phyloP scores from a whole-genome alignment of 1,140 invertebrate species.

The Myzus persicae region DNA sequence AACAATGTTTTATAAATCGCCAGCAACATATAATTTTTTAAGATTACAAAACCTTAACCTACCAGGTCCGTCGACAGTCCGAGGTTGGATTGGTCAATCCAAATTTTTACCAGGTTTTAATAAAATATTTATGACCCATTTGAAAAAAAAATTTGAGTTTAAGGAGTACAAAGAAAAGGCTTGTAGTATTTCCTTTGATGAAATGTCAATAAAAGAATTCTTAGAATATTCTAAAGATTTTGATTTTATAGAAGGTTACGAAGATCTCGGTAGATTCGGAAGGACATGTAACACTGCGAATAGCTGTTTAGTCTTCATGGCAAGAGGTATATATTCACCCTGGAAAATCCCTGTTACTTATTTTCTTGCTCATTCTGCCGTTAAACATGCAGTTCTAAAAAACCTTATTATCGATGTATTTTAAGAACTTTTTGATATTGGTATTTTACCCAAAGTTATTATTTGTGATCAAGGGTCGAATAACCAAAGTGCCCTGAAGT shows the following conservation, averaged over 20 bases:
- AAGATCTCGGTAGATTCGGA: constrained; percentile 6
- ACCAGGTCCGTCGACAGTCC: neutral
- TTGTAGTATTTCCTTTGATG: constrained; percentile 12
- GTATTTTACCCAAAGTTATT: neutral
- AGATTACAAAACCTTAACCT: neutral
- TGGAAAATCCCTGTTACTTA: too few relatives aligned
- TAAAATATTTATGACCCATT: neutral
- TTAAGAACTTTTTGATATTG: neutral
- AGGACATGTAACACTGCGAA: neutral
- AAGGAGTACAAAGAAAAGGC: neutral
- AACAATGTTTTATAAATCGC: neutral
- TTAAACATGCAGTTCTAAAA: neutral
- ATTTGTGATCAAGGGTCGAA: constrained; percentile 18
- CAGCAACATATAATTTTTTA: neutral
- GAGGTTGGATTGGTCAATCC: neutral
- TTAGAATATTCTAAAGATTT: constrained; percentile 16
- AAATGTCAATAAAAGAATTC: constrained; percentile 19
- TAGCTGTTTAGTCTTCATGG: too few relatives aligned
- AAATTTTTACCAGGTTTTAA: constrained; percentile 13
- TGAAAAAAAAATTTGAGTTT: constrained; percentile 2
- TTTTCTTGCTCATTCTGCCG: too few relatives aligned
- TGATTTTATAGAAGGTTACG: constrained; percentile 30
- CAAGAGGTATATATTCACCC: too few relatives aligned
- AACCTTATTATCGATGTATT: neutral
- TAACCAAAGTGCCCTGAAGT: neutral